phyloP scores from a whole-genome alignment of 2,113 vertebrate species.

The Oncorhynchus tshawytscha region DNA sequence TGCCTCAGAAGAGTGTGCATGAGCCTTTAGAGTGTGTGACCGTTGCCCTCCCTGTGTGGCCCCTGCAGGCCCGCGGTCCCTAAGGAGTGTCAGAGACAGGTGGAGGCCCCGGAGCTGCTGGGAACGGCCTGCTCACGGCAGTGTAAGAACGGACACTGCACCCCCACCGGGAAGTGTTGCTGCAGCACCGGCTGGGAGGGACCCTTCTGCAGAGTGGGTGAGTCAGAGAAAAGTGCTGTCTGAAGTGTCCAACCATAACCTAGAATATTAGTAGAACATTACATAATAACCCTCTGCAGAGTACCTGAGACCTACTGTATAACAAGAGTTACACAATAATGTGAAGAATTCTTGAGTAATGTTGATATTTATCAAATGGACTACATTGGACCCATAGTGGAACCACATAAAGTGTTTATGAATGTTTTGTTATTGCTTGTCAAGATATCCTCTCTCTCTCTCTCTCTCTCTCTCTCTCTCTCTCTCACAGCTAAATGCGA shows the following conservation, averaged over 20 bases:
- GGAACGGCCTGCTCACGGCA: constrained; percentile 89
- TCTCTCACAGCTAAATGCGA: constrained; percentile 88
- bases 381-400: background rate
- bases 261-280: too few relatives aligned
- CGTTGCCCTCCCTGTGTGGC: background rate
- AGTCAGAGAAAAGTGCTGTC: constrained; percentile 37
- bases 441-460: background rate
- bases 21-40: background rate
- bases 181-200: constrained; percentile 95
- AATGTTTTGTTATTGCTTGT: background rate
- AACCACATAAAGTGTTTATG: background rate
- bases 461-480: background rate
- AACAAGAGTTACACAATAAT: background rate
- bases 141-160: constrained; percentile 94
- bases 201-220: constrained; percentile 91
- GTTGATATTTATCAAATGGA: background rate
- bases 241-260: too few relatives aligned
- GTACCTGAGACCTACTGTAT: background rate
- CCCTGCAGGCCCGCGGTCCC: constrained; percentile 83
- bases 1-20: constrained; percentile 33
- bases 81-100: constrained; percentile 87
- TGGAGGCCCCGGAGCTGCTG: constrained; percentile 84
- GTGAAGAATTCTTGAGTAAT: background rate
- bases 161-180: constrained; percentile 91
- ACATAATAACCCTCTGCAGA: background rate